Conservation (phyloP, 2,888 invertebrate species). For the Holacanthella duospinosa region DNA sequence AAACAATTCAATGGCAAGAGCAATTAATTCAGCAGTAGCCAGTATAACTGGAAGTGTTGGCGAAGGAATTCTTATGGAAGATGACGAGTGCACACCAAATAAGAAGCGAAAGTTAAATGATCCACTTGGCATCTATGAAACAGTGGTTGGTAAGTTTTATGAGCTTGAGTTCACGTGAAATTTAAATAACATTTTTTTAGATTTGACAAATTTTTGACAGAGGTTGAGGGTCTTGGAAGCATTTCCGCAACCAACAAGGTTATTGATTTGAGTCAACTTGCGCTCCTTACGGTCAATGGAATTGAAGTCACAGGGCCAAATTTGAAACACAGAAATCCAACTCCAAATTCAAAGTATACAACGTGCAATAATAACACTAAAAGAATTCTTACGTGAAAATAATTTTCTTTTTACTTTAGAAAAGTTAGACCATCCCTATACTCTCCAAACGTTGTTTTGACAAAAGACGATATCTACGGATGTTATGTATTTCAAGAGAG, state of each 20-base stretch:
- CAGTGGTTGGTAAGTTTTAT: not conserved
- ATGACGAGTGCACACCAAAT: not conserved
- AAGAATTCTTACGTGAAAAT: no score
- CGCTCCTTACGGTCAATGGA: not conserved
- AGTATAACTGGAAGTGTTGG: not conserved
- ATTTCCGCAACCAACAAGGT: no score
- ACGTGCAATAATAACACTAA: not conserved
- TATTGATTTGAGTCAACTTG: not conserved
- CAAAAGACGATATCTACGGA: conserved; percentile 6
- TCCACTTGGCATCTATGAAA: not conserved
- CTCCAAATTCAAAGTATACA: not conserved
- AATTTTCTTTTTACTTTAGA: no score
- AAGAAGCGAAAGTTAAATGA: not conserved
- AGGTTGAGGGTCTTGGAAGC: not conserved
- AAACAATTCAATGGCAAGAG: not conserved
- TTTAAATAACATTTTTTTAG: no score
- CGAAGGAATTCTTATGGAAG: not conserved
- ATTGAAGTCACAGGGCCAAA: conserved; percentile 3
- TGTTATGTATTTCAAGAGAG: conserved; percentile 4
- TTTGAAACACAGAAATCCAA: not conserved
- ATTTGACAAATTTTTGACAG: not conserved
- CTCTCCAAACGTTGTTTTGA: not conserved
- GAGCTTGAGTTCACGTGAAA: no score
- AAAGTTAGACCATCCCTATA: not conserved
- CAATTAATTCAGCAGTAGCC: not conserved